Conservation (phyloP, 2,888 invertebrate genomes). For the Daptonema setosum region DNA sequence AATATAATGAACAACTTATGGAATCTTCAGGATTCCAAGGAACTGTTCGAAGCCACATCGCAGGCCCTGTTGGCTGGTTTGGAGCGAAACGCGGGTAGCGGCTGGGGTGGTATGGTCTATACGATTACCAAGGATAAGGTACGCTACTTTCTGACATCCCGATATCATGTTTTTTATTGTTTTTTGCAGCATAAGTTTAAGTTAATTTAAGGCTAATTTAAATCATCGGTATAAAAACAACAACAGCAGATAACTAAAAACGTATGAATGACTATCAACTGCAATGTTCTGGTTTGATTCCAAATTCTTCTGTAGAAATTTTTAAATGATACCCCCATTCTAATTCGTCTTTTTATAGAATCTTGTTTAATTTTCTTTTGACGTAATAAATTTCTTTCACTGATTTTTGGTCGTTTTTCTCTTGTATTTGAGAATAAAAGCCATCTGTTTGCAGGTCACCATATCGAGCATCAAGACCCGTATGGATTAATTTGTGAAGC, state of each 20-base stretch:
- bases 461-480: background rate
- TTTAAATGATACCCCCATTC: no score
- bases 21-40: conserved; percentile 46
- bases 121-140: conserved; percentile 17
- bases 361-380: background rate
- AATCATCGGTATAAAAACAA: no score
- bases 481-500: background rate
- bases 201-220: no score
- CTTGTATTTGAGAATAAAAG: background rate
- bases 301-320: no score
- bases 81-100: conserved; percentile 87
- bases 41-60: conserved; percentile 83
- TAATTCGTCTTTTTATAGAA: no score
- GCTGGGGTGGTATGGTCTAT: conserved; percentile 90
- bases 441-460: background rate
- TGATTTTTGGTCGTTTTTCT: no score
- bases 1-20: background rate
- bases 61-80: conserved; percentile 79
- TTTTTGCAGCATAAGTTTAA: no score
- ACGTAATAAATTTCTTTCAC: background rate
- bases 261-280: no score
- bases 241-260: no score
- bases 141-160: no score
- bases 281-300: no score
- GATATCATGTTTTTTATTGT: no score